A percentile compares a stretch with the other conserved stretches of the same genome.
These are phyloP conservation scores for Trachelus troglodyta DNA, from an alignment of 2,888 invertebrate species.

Conservation along the genomic window DNA sequence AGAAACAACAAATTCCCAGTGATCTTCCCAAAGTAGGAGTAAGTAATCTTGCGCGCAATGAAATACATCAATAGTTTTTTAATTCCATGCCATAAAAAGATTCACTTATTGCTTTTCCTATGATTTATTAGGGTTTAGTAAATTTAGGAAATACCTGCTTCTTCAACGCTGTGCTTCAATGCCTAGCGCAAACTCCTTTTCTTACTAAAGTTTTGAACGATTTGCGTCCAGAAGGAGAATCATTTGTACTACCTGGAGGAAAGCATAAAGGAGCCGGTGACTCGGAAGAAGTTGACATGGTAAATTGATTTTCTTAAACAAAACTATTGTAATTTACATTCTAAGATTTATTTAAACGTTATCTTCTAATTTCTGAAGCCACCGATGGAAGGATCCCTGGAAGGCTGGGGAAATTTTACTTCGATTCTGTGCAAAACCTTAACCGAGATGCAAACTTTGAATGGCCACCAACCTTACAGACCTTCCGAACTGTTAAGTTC, in stretches of 20 bases:
- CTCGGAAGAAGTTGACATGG: conserved; percentile 70
- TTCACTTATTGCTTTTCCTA: conserved; percentile 1
- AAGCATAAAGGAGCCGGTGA: conserved; percentile 68
- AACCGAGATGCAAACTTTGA: conserved; percentile 75
- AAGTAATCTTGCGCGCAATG: conserved; percentile 10
- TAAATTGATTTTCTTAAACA: conserved; percentile 20
- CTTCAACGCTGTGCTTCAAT: conserved; percentile 96
- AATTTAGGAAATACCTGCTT: conserved; percentile 98
- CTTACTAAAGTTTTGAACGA: conserved; percentile 78
- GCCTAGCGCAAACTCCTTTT: conserved; percentile 87
- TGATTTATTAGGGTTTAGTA: conserved; percentile 77
- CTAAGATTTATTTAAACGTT: conserved; percentile 1
- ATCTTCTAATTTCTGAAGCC: conserved; percentile 53
- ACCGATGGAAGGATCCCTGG: conserved; percentile 75
- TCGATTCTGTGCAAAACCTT: conserved; percentile 77
- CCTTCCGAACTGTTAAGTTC: conserved; percentile 75
- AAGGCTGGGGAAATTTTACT: conserved; percentile 78
- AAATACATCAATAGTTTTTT: conserved; percentile 9
- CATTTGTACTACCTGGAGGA: conserved; percentile 80
- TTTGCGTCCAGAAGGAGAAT: conserved; percentile 75
- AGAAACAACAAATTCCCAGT: conserved; percentile 31
- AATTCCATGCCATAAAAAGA: conserved; percentile 5
- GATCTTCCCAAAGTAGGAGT: conserved; percentile 51
- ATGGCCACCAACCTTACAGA: conserved; percentile 73
- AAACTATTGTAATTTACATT: background rate